Evolutionary conservation across 2,888 invertebrate species (phyloP), one percentile per base, ranked within the genome.

Genomic region (Chloroclystis v-ata): DNA sequence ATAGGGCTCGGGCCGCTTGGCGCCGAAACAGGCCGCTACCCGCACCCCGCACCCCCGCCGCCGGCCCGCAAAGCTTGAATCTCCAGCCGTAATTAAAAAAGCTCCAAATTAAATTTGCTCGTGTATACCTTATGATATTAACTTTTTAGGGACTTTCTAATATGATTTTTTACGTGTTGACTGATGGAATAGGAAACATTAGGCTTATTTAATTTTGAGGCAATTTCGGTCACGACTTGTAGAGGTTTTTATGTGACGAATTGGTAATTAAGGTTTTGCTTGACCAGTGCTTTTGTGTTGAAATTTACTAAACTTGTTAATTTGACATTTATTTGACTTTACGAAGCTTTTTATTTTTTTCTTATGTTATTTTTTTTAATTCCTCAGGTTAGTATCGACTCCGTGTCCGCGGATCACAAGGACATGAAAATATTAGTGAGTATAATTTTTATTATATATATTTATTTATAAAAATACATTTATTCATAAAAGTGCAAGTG

Each of bases 391-490:
- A 87, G 87, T 87, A 87, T 87, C 80, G 82, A 86, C 82, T 62
- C 82, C 66, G 82, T 84, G 75, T 84, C 85, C 71, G 69, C 79
- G 60, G 86, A 85, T 74, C 79, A 79, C 76, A 87, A 85, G 87
- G 83, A 86, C 75, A 87, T 87, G 87, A 87, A 87, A 69, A 87
- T 87, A 64, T 86, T 87, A 87, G 87, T 87, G 84, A 87, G 87
- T 87, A 87, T 76, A 60, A 57, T 67, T 65, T 69, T 67, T 76
- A 75, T 74, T 71, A 69, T 71, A 54, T 77, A 56, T 77, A 59
- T 74, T 72, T 76, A 78, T 75, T 62, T 76, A 75, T 56, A 29
- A 35, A 10, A 10, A 33, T n/a, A 14, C 1, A 9, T 16, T 4
- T 20, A n/a, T 20, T 20, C 20, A 20, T 20, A 20, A 20, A n/a